These are phyloP conservation scores for Vireo altiloquus DNA, from an alignment of 2,113 vertebrate species.

Conservation along the genomic window DNA sequence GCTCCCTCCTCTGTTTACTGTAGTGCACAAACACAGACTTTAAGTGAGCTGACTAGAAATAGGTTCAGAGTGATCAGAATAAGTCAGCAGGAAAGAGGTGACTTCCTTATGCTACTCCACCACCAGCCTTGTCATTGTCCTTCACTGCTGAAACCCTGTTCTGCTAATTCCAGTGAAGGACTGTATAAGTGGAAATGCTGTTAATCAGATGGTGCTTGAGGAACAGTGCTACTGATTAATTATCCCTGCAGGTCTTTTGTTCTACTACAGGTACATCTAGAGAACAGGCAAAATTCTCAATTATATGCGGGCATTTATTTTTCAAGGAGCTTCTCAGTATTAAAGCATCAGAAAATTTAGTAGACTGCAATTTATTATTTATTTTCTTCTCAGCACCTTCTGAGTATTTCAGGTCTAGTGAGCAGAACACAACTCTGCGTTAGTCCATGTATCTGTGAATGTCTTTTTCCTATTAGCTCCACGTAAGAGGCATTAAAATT, in stretches of 20 bases:
- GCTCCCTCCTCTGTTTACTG: neutral
- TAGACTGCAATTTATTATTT: neutral
- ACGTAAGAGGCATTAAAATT: neutral
- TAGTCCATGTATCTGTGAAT: neutral
- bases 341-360: neutral
- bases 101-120: neutral
- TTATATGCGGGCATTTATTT: neutral
- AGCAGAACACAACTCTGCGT: neutral
- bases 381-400: neutral
- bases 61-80: neutral
- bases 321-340: neutral
- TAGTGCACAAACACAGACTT: neutral
- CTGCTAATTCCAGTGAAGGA: neutral
- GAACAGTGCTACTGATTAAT: constrained; percentile 29
- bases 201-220: constrained; percentile 29
- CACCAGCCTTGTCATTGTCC: neutral
- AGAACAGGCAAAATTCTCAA: neutral
- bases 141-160: neutral
- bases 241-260: constrained; percentile 15
- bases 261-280: neutral
- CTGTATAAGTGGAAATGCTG: neutral
- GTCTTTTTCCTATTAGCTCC: neutral
- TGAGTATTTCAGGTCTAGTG: neutral
- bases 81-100: neutral
- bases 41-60: neutral